Base-by-base conservation (phyloP, 2,797 vertebrate genomes). In the Thripadectes ignobilis region DNA sequence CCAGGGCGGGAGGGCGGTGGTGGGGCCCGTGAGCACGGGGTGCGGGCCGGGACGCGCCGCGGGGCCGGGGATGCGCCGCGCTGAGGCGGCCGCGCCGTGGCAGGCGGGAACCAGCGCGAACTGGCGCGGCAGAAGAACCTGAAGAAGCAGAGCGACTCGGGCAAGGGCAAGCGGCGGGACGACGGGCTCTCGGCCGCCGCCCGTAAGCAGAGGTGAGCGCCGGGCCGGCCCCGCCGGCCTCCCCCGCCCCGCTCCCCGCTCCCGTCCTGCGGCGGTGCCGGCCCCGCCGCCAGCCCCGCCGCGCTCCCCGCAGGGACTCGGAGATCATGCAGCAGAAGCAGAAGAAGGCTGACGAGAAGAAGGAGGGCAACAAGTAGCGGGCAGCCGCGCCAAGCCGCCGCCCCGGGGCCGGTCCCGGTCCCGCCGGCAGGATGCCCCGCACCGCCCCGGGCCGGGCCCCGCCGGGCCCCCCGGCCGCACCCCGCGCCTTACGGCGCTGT, bases 291-390 rank as follows among this genome's bases (percentile, higher is more conserved):
- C 80, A 54, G 55, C 66, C 61, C 45, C 46, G 73, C 54, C 86
- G 61, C 65, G 54, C 52, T 93, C 38, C 92, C 94, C 94, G 62
- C 89, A 99, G 99, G 98, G 99, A 99, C 97, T 99, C 99, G n/a
- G 98, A 99, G 97, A 99, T 99, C 97, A 99, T 99, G 99, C 98
- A 99, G 96, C 98, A 99, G 97, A 99, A 99, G 98, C 99, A 99
- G 98, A 99, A 99, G 97, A 98, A 98, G 95, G 98, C 96, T 52
- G 93, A 92, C 48, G 98, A 98, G 95, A 97, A 97, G 65, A 97
- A 97, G 55, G 98, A 98, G 93, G 75, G 98, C 91, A 92, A 98
- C 89, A 99, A 99, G 97, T 99, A 98, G 98, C 97, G 69, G 77
- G 45, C 26, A 39, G 51, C 10, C 36, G 86, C 71, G n/a, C 46